phyloP scores from a whole-genome alignment of 2,888 invertebrate genomes.

The Stenichneumon culpator region DNA sequence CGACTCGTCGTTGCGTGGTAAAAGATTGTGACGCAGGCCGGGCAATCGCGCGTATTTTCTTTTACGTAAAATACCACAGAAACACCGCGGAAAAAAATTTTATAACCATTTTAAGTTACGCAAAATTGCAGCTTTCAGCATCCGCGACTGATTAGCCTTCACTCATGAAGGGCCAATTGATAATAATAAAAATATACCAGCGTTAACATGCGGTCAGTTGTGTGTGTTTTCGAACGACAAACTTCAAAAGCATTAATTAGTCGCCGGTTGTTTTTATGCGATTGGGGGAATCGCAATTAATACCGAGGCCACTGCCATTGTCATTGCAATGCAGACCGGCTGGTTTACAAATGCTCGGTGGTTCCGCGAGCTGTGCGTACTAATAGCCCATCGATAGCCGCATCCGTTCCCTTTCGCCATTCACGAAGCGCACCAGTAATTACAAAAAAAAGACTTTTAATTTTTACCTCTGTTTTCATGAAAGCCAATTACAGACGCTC shows the following conservation, averaged over 20 bases:
- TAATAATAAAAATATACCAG: too few species aligned
- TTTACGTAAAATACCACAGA: too few species aligned
- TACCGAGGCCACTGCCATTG: background rate
- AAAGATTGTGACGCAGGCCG: too few species aligned
- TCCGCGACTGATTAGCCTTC: too few species aligned
- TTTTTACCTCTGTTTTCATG: background rate
- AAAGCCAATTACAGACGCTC: background rate
- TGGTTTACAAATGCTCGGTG: conserved; percentile 35
- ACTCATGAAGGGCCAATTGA: too few species aligned
- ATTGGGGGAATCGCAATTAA: background rate
- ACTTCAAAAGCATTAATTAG: background rate
- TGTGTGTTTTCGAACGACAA: too few species aligned
- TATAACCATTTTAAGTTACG: too few species aligned
- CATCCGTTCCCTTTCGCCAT: conserved; percentile 45
- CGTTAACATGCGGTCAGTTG: too few species aligned
- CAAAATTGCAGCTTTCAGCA: too few species aligned
- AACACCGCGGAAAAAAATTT: too few species aligned
- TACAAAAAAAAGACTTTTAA: conserved; percentile 1
- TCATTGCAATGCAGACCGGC: conserved; percentile 29
- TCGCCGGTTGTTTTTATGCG: background rate
- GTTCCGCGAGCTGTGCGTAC: conserved; percentile 16
- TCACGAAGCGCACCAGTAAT: conserved; percentile 51
- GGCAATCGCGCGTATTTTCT: too few species aligned
- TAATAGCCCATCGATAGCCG: conserved; percentile 19
- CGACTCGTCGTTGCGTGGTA: too few species aligned